Percentiles rank a stretch among this genome's conserved stretches.
Evolutionary conservation across 2,888 invertebrate species (phyloP).

Genomic region (Ophonus ardosiacus): DNA sequence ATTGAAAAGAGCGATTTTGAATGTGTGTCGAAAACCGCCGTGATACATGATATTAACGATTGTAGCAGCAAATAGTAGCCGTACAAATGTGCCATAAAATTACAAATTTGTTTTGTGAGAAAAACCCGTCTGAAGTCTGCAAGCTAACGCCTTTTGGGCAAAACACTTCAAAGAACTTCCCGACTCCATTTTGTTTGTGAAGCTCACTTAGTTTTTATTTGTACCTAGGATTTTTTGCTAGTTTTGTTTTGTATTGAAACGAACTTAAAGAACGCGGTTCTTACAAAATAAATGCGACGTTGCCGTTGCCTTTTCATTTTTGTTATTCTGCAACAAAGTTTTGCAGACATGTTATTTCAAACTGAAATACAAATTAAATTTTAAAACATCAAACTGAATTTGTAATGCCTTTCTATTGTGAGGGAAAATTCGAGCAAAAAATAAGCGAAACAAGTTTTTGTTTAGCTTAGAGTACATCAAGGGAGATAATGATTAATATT

Average conservation of each 20-base stretch:
- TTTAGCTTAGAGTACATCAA: background rate
- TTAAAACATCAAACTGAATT: slow-evolving; percentile 38
- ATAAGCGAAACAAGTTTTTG: background rate
- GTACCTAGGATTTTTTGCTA: slow-evolving; percentile 8
- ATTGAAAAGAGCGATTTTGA: background rate
- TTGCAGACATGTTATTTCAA: slow-evolving; percentile 30
- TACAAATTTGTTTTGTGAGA: background rate
- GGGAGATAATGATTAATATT: slow-evolving; percentile 2
- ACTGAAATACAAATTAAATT: slow-evolving; percentile 31
- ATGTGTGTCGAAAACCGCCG: background rate
- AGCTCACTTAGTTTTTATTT: slow-evolving; percentile 18
- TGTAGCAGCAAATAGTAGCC: background rate
- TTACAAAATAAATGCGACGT: slow-evolving; percentile 28
- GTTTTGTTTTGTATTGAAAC: slow-evolving; percentile 28
- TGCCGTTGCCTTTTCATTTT: slow-evolving; percentile 30
- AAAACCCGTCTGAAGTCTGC: slow-evolving; percentile 4
- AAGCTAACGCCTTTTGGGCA: slow-evolving; percentile 36
- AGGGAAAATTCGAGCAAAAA: slow-evolving; percentile 12
- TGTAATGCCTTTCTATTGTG: slow-evolving; percentile 26
- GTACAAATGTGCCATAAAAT: slow-evolving; percentile 8
- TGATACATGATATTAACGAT: slow-evolving; percentile 14
- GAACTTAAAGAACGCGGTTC: slow-evolving; percentile 14
- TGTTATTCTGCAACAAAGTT: slow-evolving; percentile 28
- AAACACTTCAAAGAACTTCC: slow-evolving; percentile 19
- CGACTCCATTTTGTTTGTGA: slow-evolving; percentile 30